Evolutionary conservation across 2,888 invertebrate genomes (phyloP), one percentile per base, ranked within the genome.

Genomic region (Hoplodrina blanda): DNA sequence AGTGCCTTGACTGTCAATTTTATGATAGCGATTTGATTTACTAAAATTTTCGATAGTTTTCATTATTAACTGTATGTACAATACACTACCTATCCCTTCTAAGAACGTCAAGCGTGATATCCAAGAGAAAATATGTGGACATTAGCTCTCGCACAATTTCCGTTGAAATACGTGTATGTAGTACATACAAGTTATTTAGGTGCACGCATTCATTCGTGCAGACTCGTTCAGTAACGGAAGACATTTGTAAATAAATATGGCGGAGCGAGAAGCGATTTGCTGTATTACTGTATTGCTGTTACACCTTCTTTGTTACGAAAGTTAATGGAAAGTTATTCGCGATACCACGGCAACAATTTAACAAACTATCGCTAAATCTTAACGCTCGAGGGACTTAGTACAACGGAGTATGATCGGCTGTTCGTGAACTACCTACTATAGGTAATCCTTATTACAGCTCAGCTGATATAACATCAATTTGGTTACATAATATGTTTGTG

Each of bases 321-420:
- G 83, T 85, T 85, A 90, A 88, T 84, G 69, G 88, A 89, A 90
- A 89, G 87, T 89, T 85, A 85, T 82, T 85, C 73, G 65, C 76
- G 68, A 76, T 72, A 78, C 62, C 69, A 79, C 74, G 77, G 77
- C 57, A 69, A 74, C 70, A 76, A 69, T 74, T 69, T 76, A 74
- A 69, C 66, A 63, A 84, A 76, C 71, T 87, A 90, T 89, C 88
- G 85, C 74, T 72, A 81, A 86, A 90, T 89, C 87, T 89, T 84
- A 83, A 87, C 86, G 89, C 86, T 88, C 77, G 83, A 85, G 75
- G 83, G 78, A 86, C 65, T 71, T 70, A 68, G 74, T 65, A 85
- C 71, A 85, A 82, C 70, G 50, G 78, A 66, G 66, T 72, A 59
- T 77, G 76, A 80, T 78, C 78, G 78, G 57, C 71, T 49, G 69